Percentiles rank a stretch among this genome's conserved stretches.
These are phyloP conservation scores for Adineta ricciae DNA, from an alignment of 2,888 invertebrate species.

Conservation along the genomic window DNA sequence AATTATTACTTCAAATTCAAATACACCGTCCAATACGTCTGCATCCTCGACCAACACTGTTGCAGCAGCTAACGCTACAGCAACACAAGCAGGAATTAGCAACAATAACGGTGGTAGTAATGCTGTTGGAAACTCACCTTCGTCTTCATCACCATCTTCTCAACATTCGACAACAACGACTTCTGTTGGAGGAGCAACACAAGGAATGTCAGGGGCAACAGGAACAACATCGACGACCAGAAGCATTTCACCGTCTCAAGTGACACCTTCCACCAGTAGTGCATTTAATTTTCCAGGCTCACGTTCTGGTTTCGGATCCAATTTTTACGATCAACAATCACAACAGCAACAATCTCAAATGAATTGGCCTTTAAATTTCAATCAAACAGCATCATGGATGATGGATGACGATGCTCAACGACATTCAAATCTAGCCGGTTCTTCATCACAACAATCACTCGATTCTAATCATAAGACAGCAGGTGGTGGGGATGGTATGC, in stretches of 20 bases:
- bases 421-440: neutral
- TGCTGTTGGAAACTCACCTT: neutral
- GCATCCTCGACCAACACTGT: neutral
- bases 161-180: neutral
- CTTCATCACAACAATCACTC: neutral
- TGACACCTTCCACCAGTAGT: neutral
- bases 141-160: neutral
- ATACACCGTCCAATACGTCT: neutral
- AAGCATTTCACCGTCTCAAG: neutral
- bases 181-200: neutral
- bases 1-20: neutral
- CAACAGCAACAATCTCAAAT: neutral
- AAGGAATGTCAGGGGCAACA: neutral
- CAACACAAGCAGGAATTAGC: neutral
- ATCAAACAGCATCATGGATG: slow-evolving; percentile 9
- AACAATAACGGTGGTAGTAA: neutral
- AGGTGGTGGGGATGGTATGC: neutral
- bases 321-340: slow-evolving; percentile 14
- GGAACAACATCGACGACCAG: neutral
- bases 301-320: neutral
- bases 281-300: neutral
- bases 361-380: neutral
- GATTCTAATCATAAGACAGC: slow-evolving; percentile 13
- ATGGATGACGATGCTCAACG: slow-evolving; percentile 15
- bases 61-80: neutral